These are phyloP conservation scores for Crax fasciolata DNA, from an alignment of 2,797 vertebrate genomes.

Conservation along the genomic window DNA sequence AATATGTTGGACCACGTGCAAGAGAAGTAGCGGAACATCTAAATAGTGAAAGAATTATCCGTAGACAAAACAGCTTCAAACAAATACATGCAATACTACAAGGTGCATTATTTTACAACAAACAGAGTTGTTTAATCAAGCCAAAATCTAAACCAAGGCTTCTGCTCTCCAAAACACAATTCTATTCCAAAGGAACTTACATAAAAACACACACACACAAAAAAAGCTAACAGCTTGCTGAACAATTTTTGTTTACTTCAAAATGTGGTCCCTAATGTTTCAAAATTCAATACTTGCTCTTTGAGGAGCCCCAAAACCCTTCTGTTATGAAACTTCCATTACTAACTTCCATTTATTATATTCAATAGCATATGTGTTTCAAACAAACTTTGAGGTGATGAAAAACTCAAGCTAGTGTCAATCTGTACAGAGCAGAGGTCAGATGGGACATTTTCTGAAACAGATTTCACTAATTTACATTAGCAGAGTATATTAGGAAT, in stretches of 20 bases:
- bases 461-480: neutral
- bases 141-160: neutral
- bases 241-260: neutral
- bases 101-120: neutral
- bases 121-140: neutral
- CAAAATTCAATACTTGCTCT: neutral
- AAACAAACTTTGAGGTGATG: neutral
- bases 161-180: neutral
- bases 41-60: neutral
- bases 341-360: neutral
- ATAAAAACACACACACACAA: neutral
- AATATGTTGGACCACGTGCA: neutral
- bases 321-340: neutral
- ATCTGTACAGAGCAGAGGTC: neutral
- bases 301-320: neutral
- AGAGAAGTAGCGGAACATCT: neutral
- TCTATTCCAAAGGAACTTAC: neutral
- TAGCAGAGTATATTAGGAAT: neutral
- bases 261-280: neutral
- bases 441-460: neutral
- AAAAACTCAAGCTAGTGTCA: neutral
- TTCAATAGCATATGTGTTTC: neutral
- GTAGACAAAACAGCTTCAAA: neutral
- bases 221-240: neutral
- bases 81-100: neutral